A percentile compares a stretch with the other conserved stretches of the same genome.
phyloP scores from a whole-genome alignment of 1,140 invertebrate species.

The Amyelois transitella region DNA sequence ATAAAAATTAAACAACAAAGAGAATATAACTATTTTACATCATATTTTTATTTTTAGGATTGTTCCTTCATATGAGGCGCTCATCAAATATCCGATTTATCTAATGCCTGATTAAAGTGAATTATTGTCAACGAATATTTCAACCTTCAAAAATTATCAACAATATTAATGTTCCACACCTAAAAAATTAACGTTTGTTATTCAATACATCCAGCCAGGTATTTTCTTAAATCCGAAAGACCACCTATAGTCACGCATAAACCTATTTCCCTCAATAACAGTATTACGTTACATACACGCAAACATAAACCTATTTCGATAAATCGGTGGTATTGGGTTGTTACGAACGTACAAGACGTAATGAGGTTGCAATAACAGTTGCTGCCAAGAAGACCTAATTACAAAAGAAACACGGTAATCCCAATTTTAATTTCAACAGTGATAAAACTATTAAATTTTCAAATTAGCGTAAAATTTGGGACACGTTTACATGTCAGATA shows the following conservation, averaged over 20 bases:
- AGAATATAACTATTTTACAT: too few species aligned
- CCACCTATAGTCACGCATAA: not conserved
- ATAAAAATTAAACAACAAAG: too few species aligned
- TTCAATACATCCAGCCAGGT: too few species aligned
- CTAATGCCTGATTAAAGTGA: too few species aligned
- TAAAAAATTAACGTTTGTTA: too few species aligned
- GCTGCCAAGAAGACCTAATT: constrained; percentile 49
- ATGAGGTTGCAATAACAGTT: constrained; percentile 42
- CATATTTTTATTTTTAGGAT: too few species aligned
- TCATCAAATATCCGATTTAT: too few species aligned
- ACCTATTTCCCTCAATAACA: not conserved
- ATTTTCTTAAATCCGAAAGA: too few species aligned
- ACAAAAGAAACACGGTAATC: constrained; percentile 48
- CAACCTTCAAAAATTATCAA: too few species aligned
- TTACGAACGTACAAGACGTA: constrained; percentile 26
- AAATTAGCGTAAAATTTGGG: not conserved
- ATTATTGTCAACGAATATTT: too few species aligned
- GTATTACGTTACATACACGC: constrained; percentile 8
- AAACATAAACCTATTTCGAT: constrained; percentile 7
- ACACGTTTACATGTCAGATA: not conserved
- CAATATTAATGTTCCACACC: too few species aligned
- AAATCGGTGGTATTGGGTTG: constrained; percentile 21
- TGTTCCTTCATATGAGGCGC: too few species aligned
- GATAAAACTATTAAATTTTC: not conserved
- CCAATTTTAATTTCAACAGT: constrained; percentile 13